These are phyloP conservation scores for Champsocephalus esox DNA, from an alignment of 2,797 vertebrate species.

Conservation along the genomic window DNA sequence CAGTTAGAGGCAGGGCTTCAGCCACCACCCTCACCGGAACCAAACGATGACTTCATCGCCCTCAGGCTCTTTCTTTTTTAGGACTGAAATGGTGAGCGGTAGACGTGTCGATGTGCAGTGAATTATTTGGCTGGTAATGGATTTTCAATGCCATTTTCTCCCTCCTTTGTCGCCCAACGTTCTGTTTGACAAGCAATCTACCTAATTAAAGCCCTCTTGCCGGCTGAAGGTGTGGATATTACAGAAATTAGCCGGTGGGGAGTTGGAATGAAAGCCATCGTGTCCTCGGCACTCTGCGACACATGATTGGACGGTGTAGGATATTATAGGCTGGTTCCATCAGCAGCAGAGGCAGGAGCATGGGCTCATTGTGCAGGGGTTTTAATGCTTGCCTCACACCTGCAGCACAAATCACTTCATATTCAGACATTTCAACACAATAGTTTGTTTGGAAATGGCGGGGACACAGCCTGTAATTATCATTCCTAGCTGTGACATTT, in stretches of 20 bases:
- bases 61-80: conserved; percentile 42
- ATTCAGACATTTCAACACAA: conserved; percentile 27
- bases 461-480: conserved; percentile 14
- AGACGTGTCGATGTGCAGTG: conserved; percentile 51
- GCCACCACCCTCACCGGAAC: conserved; percentile 29
- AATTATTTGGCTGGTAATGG: conserved; percentile 60
- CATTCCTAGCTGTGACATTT: conserved; percentile 4
- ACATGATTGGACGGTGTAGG: conserved; percentile 58
- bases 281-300: conserved; percentile 37
- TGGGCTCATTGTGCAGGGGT: conserved; percentile 24
- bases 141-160: conserved; percentile 43
- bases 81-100: conserved; percentile 45
- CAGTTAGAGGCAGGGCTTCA: conserved; percentile 43
- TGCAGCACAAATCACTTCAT: conserved; percentile 23
- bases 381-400: conserved; percentile 23
- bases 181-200: conserved; percentile 57
- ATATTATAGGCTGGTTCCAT: conserved; percentile 52
- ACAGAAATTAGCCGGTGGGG: conserved; percentile 58
- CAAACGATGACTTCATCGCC: conserved; percentile 52
- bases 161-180: conserved; percentile 39
- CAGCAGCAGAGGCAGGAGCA: conserved; percentile 20
- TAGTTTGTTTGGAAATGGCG: conserved; percentile 18
- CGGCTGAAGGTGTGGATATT: conserved; percentile 63
- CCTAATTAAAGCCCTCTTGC: conserved; percentile 58
- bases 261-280: conserved; percentile 43